Conservation (phyloP, 2,888 invertebrate species). For the Gibbula magus region DNA sequence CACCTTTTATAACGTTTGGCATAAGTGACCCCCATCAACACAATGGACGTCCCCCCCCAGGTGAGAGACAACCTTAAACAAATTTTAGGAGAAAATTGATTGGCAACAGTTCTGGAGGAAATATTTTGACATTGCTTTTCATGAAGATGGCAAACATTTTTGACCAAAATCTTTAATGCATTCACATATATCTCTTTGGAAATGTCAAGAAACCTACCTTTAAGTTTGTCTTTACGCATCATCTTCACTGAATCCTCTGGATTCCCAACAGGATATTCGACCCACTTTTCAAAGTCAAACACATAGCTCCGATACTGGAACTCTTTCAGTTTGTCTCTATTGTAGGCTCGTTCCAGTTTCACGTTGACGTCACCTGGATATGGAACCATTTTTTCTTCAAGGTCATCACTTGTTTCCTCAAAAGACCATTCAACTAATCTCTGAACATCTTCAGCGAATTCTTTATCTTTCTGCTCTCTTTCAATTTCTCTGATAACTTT, state of each 20-base stretch:
- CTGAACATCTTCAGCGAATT: not conserved
- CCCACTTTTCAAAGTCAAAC: constrained; percentile 6
- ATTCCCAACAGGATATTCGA: not conserved
- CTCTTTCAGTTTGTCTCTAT: not conserved
- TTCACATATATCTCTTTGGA: too few relatives aligned
- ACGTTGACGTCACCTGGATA: not conserved
- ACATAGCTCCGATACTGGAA: not conserved
- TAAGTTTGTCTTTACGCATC: not conserved
- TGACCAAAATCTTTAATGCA: too few relatives aligned
- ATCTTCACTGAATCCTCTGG: not conserved
- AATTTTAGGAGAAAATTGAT: too few relatives aligned
- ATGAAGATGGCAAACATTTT: too few relatives aligned
- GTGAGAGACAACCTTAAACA: too few relatives aligned
- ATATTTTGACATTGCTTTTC: too few relatives aligned
- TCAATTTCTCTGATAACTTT: not conserved
- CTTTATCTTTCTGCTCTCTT: not conserved
- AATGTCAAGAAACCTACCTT: not conserved
- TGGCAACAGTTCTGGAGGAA: too few relatives aligned
- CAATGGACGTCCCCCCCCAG: too few relatives aligned
- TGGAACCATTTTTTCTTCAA: not conserved
- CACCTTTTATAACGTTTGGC: too few relatives aligned
- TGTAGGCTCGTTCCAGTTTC: not conserved
- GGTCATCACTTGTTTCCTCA: not conserved
- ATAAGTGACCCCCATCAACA: too few relatives aligned
- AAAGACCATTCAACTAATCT: not conserved